Percentiles rank a stretch among this genome's conserved stretches.
phyloP scores from a whole-genome alignment of 2,888 invertebrate species.

The Macrophya alboannulata region DNA sequence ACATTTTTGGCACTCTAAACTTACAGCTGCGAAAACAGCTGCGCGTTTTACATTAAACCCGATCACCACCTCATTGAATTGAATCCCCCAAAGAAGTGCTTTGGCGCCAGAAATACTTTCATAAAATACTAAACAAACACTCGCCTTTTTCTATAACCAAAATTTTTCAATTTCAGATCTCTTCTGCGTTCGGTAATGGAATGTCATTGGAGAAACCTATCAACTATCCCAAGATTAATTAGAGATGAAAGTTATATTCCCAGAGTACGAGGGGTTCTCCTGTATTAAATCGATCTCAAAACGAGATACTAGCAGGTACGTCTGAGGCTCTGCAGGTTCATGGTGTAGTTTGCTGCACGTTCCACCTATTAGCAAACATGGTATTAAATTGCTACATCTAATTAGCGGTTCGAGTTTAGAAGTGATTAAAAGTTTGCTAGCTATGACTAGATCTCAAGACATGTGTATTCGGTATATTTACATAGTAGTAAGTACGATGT shows the following conservation, averaged over 20 bases:
- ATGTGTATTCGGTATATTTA: background rate
- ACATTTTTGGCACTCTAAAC: background rate
- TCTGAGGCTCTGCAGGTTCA: conserved; percentile 65
- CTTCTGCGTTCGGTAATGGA: background rate
- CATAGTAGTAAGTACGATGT: background rate
- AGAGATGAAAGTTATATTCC: conserved; percentile 46
- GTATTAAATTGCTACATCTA: conserved; percentile 71
- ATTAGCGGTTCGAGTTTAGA: conserved; percentile 70
- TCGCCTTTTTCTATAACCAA: background rate
- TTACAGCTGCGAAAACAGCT: conserved; percentile 46
- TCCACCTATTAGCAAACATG: conserved; percentile 69
- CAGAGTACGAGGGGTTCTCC: conserved; percentile 20
- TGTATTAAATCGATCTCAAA: conserved; percentile 70
- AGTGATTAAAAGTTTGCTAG: conserved; percentile 62
- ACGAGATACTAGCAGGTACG: conserved; percentile 70
- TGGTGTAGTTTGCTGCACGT: conserved; percentile 68
- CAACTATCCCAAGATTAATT: conserved; percentile 31
- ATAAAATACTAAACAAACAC: background rate
- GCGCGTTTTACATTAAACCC: conserved; percentile 12
- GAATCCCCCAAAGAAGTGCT: background rate
- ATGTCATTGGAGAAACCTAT: background rate
- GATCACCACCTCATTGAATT: background rate
- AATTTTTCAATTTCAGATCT: background rate
- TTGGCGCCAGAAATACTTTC: background rate
- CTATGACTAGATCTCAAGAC: conserved; percentile 14